Conservation (phyloP, 2,797 vertebrate species). For the Meriones psammophilus region DNA sequence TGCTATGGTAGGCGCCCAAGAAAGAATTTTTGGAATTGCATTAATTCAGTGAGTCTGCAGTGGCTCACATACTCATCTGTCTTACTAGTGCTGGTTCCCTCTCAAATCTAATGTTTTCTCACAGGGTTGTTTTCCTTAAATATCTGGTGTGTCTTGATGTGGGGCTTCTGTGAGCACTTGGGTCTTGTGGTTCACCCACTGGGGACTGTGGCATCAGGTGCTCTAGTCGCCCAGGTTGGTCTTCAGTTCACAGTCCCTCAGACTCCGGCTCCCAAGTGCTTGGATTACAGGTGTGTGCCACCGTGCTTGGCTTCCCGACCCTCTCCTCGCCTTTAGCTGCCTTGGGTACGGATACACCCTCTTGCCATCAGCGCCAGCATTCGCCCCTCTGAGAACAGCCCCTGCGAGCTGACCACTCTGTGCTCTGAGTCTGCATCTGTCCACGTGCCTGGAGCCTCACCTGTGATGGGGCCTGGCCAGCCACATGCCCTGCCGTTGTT, state of each 20-base stretch:
- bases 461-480: neutral
- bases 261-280: neutral
- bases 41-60: neutral
- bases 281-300: neutral
- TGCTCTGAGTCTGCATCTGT: neutral
- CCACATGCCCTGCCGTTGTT: neutral
- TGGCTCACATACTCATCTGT: neutral
- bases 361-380: neutral
- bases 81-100: neutral
- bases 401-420: accelerated
- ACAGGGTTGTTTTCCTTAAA: neutral
- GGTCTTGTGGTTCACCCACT: neutral
- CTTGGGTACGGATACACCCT: neutral
- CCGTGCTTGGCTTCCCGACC: no score
- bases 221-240: neutral
- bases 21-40: neutral
- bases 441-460: neutral
- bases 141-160: neutral
- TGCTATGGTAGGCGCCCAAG: neutral
- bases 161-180: neutral
- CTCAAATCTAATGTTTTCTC: neutral
- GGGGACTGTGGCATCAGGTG: no score
- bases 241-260: neutral
- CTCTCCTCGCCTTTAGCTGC: neutral
- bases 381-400: neutral